Evolutionary conservation across 1,140 invertebrate genomes (phyloP), one percentile per base, ranked within the genome.

Genomic region (Branchinecta lindahli): DNA sequence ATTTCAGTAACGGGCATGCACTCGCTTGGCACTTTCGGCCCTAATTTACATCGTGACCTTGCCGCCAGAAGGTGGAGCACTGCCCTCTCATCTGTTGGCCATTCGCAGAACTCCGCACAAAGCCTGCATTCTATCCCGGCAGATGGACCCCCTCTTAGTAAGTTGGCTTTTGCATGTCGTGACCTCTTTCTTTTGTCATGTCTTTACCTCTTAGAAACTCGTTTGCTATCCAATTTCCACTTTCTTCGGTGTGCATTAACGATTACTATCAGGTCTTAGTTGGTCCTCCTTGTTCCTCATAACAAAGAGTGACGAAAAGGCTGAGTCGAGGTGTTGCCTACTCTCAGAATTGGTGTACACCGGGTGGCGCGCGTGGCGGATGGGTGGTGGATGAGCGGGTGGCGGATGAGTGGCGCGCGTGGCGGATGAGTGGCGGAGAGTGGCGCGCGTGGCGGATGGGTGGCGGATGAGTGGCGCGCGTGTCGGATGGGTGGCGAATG

Each of bases 31-130:
- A 61, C 52, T 20, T 20, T 61, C 18, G 52, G 52, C 18, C 52
- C 52, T 61, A 61, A 61, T 61, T 61, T 61, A 61, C 52, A 61
- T 15, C 52, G 52, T 6, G 52, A 52, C 45, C 21, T 61, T 66
- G 87, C 88, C 0, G 91, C 92, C 79, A 83, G 90, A 75, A 82
- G 91, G 20, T 93, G 91, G 91, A 90, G 89, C 74, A 92, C 93
- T 89, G 90, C 91, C 46, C 78, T 94, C 2, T 92, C 90, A 18
- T 92, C 89, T 65, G 91, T 94, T 89, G 91, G 91, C 4, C 90
- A 93, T 77, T 92, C 90, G 4, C 90, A 94, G 80, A 88, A 90
- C 2, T 94, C 91, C 0, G 91, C 90, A 0, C 92, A 94, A 76
- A 93, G 91, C 78, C 80, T 95, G 33, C 91, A 94, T 76, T 92